Evolutionary conservation across 2,797 vertebrate genomes (phyloP), one percentile per base, ranked within the genome.

Genomic region (Pipistrellus pipistrellus): DNA sequence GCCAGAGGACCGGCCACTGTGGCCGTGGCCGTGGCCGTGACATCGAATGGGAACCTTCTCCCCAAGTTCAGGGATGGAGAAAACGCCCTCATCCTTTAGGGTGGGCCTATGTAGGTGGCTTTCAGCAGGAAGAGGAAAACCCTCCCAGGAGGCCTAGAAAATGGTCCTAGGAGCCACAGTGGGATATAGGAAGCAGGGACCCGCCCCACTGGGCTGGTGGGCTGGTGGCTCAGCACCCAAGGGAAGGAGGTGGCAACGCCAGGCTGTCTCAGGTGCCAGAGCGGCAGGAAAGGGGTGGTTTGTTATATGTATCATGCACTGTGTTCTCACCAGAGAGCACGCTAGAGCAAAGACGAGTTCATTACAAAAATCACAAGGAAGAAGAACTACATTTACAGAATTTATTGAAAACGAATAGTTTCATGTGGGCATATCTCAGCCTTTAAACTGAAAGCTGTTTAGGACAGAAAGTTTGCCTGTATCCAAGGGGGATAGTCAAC

Each of bases 11-110:
- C 10, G 20, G 14, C 15, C 68, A 10, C 6, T 6, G 0, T 14
- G 21, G 17, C n/a, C 8, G 2, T 35, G 57, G 8, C 6, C 4
- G 0, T 14, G 21, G 17, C n/a, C 10, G 2, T 35, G 57, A 6
- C 6, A 0, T 4, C 14, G 2, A 41, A 2, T 6, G 44, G 41
- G 14, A 9, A 7, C 14, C 1, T 23, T 27, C 18, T 48, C 25
- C 14, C 44, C 2, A 18, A 23, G 18, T 51, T 13, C 20, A 88
- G 17, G 3, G 46, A n/a, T 59, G 15, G 2, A 35, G 44, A 55
- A 51, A 66, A 17, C 3, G 2, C 57, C 13, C 44, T 20, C 62
- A 41, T 2, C 18, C 25, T 13, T 35, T 9, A 10, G 8, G 8
- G 48, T 7, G 4, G n/a, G 41, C 4, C 17, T 18, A 9, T 20